Evolutionary conservation across 1,140 invertebrate species (phyloP).

Genomic region (Drosophila tristis): DNA sequence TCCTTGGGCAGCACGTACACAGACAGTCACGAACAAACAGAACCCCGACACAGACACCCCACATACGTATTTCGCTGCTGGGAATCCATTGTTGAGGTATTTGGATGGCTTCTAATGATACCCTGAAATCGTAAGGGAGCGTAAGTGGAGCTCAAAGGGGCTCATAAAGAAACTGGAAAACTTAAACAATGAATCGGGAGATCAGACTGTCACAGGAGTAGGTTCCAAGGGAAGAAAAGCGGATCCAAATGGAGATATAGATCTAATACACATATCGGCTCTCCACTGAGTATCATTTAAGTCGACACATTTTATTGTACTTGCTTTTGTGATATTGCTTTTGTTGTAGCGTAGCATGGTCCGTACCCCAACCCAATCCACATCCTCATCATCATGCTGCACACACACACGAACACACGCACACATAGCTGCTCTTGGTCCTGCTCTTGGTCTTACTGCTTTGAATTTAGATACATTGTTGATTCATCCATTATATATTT

Average conservation of each 20-base stretch:
- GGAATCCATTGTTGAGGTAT: conserved; percentile 30
- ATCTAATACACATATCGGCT: not conserved
- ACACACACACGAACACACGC: not conserved
- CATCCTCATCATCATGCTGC: conserved; percentile 15
- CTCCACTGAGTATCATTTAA: not conserved
- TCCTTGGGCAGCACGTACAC: conserved; percentile 48
- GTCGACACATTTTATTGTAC: not conserved
- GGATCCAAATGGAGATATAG: not conserved
- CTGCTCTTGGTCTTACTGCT: conserved; percentile 29
- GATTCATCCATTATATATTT: conserved; percentile 52
- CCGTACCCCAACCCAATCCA: conserved; percentile 4
- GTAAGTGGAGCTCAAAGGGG: not conserved
- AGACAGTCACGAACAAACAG: conserved; percentile 8
- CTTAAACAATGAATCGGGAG: too few relatives aligned
- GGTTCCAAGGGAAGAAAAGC: not conserved
- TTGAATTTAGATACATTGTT: conserved; percentile 41
- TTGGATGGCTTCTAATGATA: not conserved
- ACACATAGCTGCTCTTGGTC: too few relatives aligned
- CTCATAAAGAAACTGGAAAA: too few relatives aligned
- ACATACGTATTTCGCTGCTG: conserved; percentile 1
- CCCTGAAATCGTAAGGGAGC: not conserved
- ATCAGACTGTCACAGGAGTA: too few relatives aligned
- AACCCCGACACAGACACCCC: conserved; percentile 1
- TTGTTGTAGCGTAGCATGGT: conserved; percentile 3
- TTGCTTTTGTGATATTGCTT: not conserved